A percentile compares a stretch with the other conserved stretches of the same genome.
Conservation (phyloP, 2,113 vertebrate genomes). For the Equus quagga region DNA sequence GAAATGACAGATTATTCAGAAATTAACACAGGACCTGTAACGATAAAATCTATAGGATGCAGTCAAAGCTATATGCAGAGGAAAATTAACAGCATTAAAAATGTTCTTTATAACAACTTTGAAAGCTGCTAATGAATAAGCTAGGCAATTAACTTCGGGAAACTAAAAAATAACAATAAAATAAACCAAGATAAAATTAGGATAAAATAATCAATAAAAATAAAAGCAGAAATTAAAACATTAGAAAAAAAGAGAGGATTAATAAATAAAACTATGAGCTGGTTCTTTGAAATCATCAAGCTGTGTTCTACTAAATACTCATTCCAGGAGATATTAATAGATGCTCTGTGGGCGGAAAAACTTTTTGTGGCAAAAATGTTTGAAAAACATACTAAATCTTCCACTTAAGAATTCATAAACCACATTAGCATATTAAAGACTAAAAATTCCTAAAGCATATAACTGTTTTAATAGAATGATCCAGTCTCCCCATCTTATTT, state of each 20-base stretch:
- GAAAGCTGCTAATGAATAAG: not conserved
- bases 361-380: not conserved
- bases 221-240: not conserved
- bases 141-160: not conserved
- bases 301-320: not conserved
- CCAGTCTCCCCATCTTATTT: not conserved
- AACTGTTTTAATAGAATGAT: not conserved
- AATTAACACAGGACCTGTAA: not conserved
- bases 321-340: not conserved
- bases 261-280: constrained; percentile 20
- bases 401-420: not conserved
- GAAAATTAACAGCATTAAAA: constrained; percentile 6
- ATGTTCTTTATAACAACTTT: constrained; percentile 18
- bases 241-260: not conserved
- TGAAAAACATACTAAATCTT: not conserved
- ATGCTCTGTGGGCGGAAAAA: not conserved
- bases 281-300: not conserved
- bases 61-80: not conserved
- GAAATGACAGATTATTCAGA: not conserved
- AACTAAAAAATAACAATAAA: constrained; percentile 7
- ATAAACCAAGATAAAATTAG: not conserved
- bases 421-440: not conserved
- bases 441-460: not conserved
- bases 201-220: not conserved
- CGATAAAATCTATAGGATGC: not conserved